phyloP scores from a whole-genome alignment of 2,113 vertebrate genomes.

The Gobiocypris rarus region DNA sequence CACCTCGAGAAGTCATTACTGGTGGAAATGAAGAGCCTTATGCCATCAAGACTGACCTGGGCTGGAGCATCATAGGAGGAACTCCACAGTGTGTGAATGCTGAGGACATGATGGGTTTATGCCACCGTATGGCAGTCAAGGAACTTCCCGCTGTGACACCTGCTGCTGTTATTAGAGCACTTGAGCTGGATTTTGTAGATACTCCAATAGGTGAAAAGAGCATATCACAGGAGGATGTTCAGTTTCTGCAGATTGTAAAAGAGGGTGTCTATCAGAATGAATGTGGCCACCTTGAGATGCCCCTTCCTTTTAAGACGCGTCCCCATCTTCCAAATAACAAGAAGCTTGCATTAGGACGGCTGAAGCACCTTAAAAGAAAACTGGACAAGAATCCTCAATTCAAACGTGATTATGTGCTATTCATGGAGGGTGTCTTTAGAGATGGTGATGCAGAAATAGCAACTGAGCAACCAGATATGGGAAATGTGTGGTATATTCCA shows the following conservation, averaged over 20 bases:
- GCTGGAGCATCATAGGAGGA: constrained; percentile 47
- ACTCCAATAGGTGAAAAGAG: too few species aligned
- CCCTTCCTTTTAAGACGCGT: constrained; percentile 34
- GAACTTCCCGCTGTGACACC: constrained; percentile 48
- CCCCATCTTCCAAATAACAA: constrained; percentile 35
- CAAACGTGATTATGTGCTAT: too few species aligned
- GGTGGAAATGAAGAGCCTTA: constrained; percentile 27
- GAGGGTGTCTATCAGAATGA: constrained; percentile 24
- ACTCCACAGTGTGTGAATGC: background rate
- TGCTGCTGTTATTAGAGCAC: background rate
- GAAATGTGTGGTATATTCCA: too few species aligned
- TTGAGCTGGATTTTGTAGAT: too few species aligned
- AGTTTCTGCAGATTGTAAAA: constrained; percentile 33
- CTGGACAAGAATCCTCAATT: constrained; percentile 37
- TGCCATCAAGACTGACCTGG: constrained; percentile 47
- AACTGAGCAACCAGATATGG: too few species aligned
- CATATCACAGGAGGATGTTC: constrained; percentile 36
- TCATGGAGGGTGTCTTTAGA: too few species aligned
- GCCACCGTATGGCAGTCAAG: constrained; percentile 40
- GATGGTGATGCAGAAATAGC: too few species aligned
- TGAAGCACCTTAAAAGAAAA: constrained; percentile 44
- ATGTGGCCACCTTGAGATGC: constrained; percentile 44
- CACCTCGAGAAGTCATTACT: background rate
- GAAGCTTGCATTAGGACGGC: background rate
- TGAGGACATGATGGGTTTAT: background rate